Evolutionary conservation across 2,888 invertebrate genomes (phyloP), one percentile per base, ranked within the genome.

Genomic region (Synergus itoensis): DNA sequence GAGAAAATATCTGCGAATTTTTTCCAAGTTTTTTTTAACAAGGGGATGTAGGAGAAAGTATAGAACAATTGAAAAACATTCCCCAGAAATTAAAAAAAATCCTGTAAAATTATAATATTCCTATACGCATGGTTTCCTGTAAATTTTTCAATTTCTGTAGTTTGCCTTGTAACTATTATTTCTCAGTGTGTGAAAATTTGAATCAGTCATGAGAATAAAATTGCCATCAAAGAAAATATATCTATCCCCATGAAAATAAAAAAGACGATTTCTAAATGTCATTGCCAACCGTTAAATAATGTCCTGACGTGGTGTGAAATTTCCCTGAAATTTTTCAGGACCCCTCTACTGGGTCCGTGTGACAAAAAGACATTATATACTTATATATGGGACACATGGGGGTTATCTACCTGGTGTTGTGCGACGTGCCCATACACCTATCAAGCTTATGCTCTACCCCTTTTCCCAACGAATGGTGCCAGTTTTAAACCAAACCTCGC

Each of bases 401-500:
- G 76, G 41, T 62, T 45, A 76, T 63, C 62, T 79, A 79, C 79
- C 79, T 79, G 79, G 69, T 67, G 81, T 81, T 83, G 80, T 69
- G 69, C 45, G 62, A 75, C 76, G 75, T 81, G 48, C 36, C 69
- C 28, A 48, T 69, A 69, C 53, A 73, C 73, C 53, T 73, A 73
- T 73, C 36, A 73, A 28, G 53, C 53, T 53, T n/a, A 45, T 45
- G 28, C 36, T 73, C 36, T 45, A 28, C 45, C 73, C 69, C 53
- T 82, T 76, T 77, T 78, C 77, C 78, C 78, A 77, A 75, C 83
- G 84, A 86, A 85, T 88, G 90, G 87, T 88, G 88, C 86, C 90
- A 92, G 92, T 92, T 90, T 89, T 88, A 86, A 89, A 87, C 86
- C 88, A 89, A 90, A 90, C 90, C 87, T 90, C 88, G 87, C 87